Base-by-base conservation (phyloP, 2,888 invertebrate genomes). In the Acronicta leporina region DNA sequence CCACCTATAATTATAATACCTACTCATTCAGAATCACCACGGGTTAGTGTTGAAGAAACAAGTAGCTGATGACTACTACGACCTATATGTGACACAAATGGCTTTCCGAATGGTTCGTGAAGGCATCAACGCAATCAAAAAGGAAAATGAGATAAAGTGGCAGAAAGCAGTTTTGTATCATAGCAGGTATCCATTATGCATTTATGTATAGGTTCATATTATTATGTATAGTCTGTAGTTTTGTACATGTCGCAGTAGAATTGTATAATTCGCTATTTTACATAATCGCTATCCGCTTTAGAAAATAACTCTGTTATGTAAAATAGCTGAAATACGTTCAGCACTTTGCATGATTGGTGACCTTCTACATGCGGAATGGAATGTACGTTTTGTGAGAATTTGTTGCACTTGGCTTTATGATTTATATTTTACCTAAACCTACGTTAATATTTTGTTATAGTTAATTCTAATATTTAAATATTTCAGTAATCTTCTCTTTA, bases 21-120 rank as follows among this genome's bases (percentile, higher is more conserved):
- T 38, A 38, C 7, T 38, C 38, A 38, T 68, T 60, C 78, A 95
- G 95, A 86, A 90, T 62, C 89, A 92, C 56, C 79, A 88, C 53
- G 88, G 90, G 44, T 91, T 87, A 58, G 86, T 92, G 41, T 89
- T 95, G 68, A 96, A 96, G 82, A 91, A 93, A 78, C 96, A 96
- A 90, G 96, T 97, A 1, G 97, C 97, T 4, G 95, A 95, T 56
- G 97, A 97, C 85, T 96, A 96, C 87, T 95, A 96, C 73, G 96
- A 97, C 64, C 90, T 96, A 57, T 95, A 95, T 71, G 79, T 96
- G n/a, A 91, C 92, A 46, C 95, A 95, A 50, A 79, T 90, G 43
- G 90, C 90, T 48, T 95, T 96, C 50, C 87, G 88, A 38, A 87
- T 87, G 59, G 96, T 96, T 92, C 85, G 89, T 3, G 84, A 87